Evolutionary conservation across 2,888 invertebrate species (phyloP).

Genomic region (Xanthostigma xanthostigma): DNA sequence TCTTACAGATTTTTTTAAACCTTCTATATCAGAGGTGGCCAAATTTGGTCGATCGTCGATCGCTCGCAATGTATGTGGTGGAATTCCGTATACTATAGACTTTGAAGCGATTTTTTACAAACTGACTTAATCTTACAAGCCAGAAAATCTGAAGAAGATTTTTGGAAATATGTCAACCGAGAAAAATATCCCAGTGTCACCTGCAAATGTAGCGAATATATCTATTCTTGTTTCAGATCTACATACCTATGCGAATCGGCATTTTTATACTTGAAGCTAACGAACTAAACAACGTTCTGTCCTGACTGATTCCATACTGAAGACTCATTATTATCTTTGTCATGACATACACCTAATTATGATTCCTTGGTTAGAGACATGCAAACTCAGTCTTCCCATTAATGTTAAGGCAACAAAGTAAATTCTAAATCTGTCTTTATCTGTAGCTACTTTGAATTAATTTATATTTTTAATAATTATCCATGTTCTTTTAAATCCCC

Average conservation of each 20-base stretch:
- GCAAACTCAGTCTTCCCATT: slow-evolving; percentile 4
- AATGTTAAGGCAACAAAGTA: not conserved
- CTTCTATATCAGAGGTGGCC: too few relatives aligned
- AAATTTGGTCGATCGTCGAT: too few relatives aligned
- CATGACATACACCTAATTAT: slow-evolving; percentile 7
- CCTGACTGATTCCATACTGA: slow-evolving; percentile 11
- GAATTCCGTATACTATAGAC: too few relatives aligned
- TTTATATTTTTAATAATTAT: not conserved
- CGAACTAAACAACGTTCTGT: slow-evolving; percentile 10
- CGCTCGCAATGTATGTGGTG: too few relatives aligned
- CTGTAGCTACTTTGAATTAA: not conserved
- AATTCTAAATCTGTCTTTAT: not conserved
- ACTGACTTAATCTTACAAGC: slow-evolving; percentile 11
- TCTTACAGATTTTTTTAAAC: too few relatives aligned
- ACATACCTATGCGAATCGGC: slow-evolving; percentile 11
- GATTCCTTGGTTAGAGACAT: slow-evolving; percentile 5
- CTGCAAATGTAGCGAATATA: slow-evolving; percentile 11
- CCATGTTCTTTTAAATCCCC: slow-evolving; percentile 1
- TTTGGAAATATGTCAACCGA: slow-evolving; percentile 12
- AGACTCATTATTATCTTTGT: slow-evolving; percentile 7
- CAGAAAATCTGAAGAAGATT: slow-evolving; percentile 11
- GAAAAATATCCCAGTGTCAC: slow-evolving; percentile 11
- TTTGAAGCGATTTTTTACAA: too few relatives aligned
- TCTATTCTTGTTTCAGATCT: slow-evolving; percentile 8
- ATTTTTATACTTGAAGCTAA: slow-evolving; percentile 12